Evolutionary conservation across 1,140 invertebrate genomes (phyloP), one percentile per base, ranked within the genome.

Genomic region (Drosophila watanabei): DNA sequence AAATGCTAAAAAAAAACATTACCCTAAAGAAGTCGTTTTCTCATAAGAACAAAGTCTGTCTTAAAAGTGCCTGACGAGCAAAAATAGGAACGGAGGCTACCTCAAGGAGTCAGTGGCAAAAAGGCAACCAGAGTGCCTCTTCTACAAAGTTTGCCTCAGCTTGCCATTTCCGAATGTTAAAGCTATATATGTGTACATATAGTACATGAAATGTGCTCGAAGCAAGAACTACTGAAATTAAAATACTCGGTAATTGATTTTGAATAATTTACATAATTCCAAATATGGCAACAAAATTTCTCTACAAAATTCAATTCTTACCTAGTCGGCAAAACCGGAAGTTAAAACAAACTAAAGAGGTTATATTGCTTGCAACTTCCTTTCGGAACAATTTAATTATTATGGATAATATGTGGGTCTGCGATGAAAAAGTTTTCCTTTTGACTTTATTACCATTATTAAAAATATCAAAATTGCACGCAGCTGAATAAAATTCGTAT

Each of bases 1-100:
- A 65, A 5, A 70, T 71, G 43, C 14, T 45, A 32, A 24, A 24
- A 32, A 61, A 57, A 65, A 65, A 56, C 32, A 37, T 35, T 28
- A 13, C 32, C 5, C 33, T 13, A 11, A 7, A 14, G 16, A 14
- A 30, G 20, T 24, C 13, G 2, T 18, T 54, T 35, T 24, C 13
- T 32, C 10, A 4, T n/a, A 18, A 9, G 20, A 58, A n/a, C 14
- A 35, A 24, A 14, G 30, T 4, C n/a, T 32, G 51, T 8, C 11
- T 5, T 2, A 4, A 18, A 37, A 57, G 9, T 41, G 35, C 16
- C 16, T n/a, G 20, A 16, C 24, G 41, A 41, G 35, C 56, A 41
- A 28, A 56, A 41, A 5, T 35, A 28, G 11, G 5, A 9, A 57
- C 5, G 33, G 14, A 16, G 10, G 20, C 9, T 24, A 11, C 14